Evolutionary conservation across 2,113 vertebrate genomes (phyloP).

Genomic region (Uria lomvia): DNA sequence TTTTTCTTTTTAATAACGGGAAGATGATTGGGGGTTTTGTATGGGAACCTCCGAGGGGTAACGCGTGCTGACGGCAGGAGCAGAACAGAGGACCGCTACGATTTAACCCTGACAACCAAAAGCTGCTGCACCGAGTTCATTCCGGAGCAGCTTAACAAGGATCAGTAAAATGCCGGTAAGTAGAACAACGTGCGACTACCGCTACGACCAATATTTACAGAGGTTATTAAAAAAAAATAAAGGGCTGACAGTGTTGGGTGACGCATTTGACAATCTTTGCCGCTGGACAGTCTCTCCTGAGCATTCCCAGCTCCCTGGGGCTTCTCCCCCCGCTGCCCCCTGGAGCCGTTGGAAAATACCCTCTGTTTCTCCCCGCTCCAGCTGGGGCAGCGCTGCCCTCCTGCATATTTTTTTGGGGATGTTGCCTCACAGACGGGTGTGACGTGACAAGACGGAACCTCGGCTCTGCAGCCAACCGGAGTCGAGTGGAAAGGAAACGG

Average conservation of each 20-base stretch:
- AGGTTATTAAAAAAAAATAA: background rate
- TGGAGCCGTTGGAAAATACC: background rate
- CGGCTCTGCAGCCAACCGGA: background rate
- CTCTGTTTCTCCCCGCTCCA: background rate
- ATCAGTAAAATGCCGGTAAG: background rate
- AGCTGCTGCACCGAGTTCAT: accelerated
- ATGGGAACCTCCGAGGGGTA: background rate
- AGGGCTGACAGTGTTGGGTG: background rate
- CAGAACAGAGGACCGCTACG: background rate
- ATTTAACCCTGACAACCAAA: background rate
- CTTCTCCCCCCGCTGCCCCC: background rate
- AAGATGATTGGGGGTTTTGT: background rate
- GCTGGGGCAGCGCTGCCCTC: background rate
- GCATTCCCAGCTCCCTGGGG: background rate
- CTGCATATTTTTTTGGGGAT: accelerated
- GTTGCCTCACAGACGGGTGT: accelerated
- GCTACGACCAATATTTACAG: background rate
- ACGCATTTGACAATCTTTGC: background rate
- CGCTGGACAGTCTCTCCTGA: background rate
- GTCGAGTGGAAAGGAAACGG: background rate
- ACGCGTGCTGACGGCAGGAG: background rate
- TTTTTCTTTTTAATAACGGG: background rate
- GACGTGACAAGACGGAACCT: background rate
- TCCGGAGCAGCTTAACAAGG: background rate
- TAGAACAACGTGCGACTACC: accelerated